phyloP scores from a whole-genome alignment of 1,140 invertebrate genomes.

The Drosophila setifemur region DNA sequence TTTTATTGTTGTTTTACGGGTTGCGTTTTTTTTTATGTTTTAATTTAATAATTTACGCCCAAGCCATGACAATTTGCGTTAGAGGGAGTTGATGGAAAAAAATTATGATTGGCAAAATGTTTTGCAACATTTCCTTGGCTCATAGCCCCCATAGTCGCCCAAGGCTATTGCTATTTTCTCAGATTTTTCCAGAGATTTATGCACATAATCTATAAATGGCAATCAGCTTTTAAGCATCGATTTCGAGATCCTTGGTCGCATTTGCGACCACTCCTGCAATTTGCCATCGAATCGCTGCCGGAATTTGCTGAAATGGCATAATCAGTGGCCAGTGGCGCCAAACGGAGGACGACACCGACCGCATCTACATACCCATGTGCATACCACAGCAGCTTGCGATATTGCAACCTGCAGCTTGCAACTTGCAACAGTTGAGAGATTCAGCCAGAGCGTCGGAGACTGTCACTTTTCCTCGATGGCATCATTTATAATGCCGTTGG shows the following conservation, averaged over 20 bases:
- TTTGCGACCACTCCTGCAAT: conserved; percentile 37
- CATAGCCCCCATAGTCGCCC: conserved; percentile 45
- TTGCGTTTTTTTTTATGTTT: conserved; percentile 43
- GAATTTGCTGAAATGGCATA: conserved; percentile 62
- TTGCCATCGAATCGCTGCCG: conserved; percentile 30
- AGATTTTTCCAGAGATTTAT: too few species aligned
- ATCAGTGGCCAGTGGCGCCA: conserved; percentile 40
- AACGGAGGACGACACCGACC: conserved; percentile 59
- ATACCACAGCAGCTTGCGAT: conserved; percentile 2
- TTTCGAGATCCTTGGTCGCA: conserved; percentile 29
- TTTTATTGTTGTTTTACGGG: conserved; percentile 36
- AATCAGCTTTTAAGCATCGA: conserved; percentile 37
- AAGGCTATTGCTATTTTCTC: too few species aligned
- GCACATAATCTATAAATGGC: conserved; percentile 69
- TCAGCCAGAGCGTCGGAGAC: conserved; percentile 31
- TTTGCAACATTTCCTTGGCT: conserved; percentile 37
- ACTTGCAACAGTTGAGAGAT: conserved; percentile 32
- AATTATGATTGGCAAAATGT: conserved; percentile 42
- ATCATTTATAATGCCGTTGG: conserved; percentile 77
- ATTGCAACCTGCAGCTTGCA: conserved; percentile 15
- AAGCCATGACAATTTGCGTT: conserved; percentile 24
- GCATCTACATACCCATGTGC: conserved; percentile 11
- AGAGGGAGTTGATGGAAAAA: background rate
- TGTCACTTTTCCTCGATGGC: conserved; percentile 69
- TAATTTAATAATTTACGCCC: conserved; percentile 63